Conservation (phyloP, 92 coral and sea anemone species). For the Bergia sp. region DNA sequence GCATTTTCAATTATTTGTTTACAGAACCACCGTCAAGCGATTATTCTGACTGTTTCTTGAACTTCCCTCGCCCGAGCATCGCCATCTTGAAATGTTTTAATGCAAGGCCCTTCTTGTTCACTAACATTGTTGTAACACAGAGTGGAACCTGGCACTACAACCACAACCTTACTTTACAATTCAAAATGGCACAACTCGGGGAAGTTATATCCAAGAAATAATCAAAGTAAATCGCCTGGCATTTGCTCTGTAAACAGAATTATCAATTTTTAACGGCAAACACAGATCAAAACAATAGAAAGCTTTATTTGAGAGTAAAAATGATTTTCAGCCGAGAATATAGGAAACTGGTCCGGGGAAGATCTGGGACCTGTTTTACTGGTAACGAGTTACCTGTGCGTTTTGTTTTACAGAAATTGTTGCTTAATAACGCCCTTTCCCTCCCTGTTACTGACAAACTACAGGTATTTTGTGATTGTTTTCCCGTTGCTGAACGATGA, state of each 20-base stretch:
- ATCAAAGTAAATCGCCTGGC: not conserved
- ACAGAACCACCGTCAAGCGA: not conserved
- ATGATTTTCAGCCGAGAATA: not conserved
- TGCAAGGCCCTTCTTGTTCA: not conserved
- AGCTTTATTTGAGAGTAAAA: not conserved
- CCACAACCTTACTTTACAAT: too few species aligned
- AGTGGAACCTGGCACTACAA: too few species aligned
- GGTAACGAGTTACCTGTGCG: not conserved
- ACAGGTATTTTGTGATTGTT: not conserved
- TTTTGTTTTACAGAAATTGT: not conserved
- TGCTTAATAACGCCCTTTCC: not conserved
- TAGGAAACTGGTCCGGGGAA: not conserved
- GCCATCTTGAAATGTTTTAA: not conserved
- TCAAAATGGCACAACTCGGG: too few species aligned
- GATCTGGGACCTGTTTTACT: not conserved
- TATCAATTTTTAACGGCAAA: not conserved
- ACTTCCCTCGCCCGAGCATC: too few species aligned
- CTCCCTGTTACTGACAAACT: not conserved
- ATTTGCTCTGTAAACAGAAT: not conserved
- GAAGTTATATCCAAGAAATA: too few species aligned
- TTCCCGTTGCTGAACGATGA: conserved; percentile 12
- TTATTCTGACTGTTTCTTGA: not conserved
- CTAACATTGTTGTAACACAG: too few species aligned
- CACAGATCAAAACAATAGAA: too few species aligned
- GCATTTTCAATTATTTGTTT: too few species aligned